These are phyloP conservation scores for Stenchaetothrips biformis DNA, from an alignment of 2,888 invertebrate species.

Conservation along the genomic window DNA sequence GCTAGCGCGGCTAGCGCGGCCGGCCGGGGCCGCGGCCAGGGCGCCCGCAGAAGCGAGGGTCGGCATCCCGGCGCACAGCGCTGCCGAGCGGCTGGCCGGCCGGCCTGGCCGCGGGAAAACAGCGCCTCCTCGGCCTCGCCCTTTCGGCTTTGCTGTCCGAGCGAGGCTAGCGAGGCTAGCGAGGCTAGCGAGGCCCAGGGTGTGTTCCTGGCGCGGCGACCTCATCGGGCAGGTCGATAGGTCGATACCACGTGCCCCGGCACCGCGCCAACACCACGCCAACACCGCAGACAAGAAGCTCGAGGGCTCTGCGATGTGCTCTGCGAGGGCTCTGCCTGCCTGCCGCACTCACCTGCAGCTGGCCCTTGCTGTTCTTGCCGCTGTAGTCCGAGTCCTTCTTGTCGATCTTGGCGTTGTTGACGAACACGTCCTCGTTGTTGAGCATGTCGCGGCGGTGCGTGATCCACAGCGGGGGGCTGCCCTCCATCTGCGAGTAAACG, in stretches of 20 bases:
- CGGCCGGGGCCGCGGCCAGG: background rate
- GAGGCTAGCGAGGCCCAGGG: background rate
- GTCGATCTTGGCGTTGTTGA: conserved; percentile 79
- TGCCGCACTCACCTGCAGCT: conserved; percentile 54
- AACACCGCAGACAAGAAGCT: conserved; percentile 26
- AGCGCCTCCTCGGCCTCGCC: background rate
- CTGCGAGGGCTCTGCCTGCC: background rate
- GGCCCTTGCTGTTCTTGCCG: conserved; percentile 54
- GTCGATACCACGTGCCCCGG: background rate
- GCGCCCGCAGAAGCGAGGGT: conserved; percentile 1
- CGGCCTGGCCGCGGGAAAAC: background rate
- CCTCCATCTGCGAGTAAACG: conserved; percentile 73
- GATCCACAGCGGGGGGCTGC: conserved; percentile 81
- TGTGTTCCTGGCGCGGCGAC: background rate
- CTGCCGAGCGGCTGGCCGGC: background rate
- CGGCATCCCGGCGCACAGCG: background rate
- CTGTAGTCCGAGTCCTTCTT: conserved; percentile 62
- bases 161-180: background rate
- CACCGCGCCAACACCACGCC: background rate
- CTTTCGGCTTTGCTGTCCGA: background rate
- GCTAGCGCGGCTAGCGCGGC: too few species aligned
- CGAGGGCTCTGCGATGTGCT: conserved; percentile 29
- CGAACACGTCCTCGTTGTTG: conserved; percentile 67
- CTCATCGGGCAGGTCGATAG: conserved; percentile 4
- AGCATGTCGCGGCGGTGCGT: conserved; percentile 57